Evolutionary conservation across 23 tunicate genomes (phyloP), one percentile per base, ranked within the genome.

Genomic region (Diplosoma virens): DNA sequence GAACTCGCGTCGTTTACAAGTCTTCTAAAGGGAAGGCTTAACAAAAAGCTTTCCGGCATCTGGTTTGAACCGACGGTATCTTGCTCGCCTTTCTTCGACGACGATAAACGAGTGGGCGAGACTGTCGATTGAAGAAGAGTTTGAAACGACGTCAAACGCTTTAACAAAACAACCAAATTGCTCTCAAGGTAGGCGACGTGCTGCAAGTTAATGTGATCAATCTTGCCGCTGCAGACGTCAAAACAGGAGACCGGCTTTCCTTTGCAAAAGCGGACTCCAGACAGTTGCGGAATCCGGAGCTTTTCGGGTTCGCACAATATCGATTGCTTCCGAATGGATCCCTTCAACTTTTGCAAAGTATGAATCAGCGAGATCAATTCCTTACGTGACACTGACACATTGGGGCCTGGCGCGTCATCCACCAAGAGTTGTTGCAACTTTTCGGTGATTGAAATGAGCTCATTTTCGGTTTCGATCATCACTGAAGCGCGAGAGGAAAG

Each of bases 181-280:
- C 54, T 32, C 47, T 92, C 97, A 6, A 92, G 81, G 7, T 70
- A 21, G 0, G 87, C 86, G 27, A 92, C 87, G 37, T 81, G 73
- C 53, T 79, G 66, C 29, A 85, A 47, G 67, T 85, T 92, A 0
- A 92, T 4, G 45, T 77, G 82, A 65, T 56, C 78, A 0, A 27
- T 31, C 0, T 76, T 75, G 16, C 71, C 78, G 26, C 25, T 48
- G 46, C 86, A 85, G 20, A 85, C 77, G 52, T 92, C 92, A 7
- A 85, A 24, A 77, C 97, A 92, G 47, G 83, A 66, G 4, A 90
- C 46, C 2, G 59, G 30, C 0, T 58, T 25, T 1, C 30, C 27
- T 28, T 78, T 77, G 30, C 71, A 63, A 59, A 60, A 81, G 50
- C 81, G 74, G 18, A 53, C 46, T 0, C 85, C 85, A 26, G 83